Evolutionary conservation across 2,113 vertebrate genomes (phyloP), one percentile per base, ranked within the genome.

Genomic region (Ageneiosus marmoratus): DNA sequence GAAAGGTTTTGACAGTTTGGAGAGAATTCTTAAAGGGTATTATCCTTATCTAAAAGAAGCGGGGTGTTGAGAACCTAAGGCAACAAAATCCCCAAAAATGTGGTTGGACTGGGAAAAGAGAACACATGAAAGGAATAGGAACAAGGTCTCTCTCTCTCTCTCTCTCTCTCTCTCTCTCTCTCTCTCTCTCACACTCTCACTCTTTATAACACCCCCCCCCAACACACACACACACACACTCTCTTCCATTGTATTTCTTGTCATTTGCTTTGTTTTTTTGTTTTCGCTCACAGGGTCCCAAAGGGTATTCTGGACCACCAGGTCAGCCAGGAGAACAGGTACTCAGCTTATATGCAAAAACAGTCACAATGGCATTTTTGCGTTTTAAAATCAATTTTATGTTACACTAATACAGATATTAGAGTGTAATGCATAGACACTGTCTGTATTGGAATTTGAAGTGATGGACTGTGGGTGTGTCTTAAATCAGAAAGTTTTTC

Each of bases 241-340:
- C n/a, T 56, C n/a, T 29, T n/a, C 34, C 7, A 34, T 46, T 62
- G 3, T 27, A 13, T 51, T 63, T 44, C 48, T 78, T 48, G 24
- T 78, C 22, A 82, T 18, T 56, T 24, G 32, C 1, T 27, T 91
- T 32, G 87, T 81, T 81, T 65, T 87, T 60, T 79, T 88, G 90
- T 72, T 44, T 0, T n/a, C n/a, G n/a, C 62, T 75, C 90, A 2
- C 88, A 99, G 98, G 98, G 97, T 91, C 90, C 90, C 70, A 98
- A 97, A 92, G 98, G 98, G 87, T 93, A 96, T 92, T 87, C 84
- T 5, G 97, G 97, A 20, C 92, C 90, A 65, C 88, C 74, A 29
- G 97, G 97, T 62, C 92, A 88, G 13, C 92, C 34, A 85, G 98
- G 98, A 85, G 96, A 97, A 88, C 96, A 95, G 91, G 98, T 98